phyloP scores from a whole-genome alignment of 2,888 invertebrate species.

The Scaptomyza caliginosa region DNA sequence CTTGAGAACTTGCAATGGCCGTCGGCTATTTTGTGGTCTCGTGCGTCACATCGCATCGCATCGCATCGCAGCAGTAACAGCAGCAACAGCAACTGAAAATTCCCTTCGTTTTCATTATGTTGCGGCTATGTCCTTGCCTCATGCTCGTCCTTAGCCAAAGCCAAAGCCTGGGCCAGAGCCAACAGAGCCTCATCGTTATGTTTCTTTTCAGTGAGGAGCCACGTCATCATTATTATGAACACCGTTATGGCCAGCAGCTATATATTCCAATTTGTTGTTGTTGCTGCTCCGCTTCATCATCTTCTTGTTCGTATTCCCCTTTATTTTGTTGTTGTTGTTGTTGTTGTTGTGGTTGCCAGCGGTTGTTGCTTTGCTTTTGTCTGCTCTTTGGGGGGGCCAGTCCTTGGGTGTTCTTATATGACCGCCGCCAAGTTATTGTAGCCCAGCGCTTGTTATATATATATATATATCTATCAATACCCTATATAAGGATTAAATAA shows the following conservation, averaged over 20 bases:
- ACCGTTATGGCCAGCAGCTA: conserved; percentile 72
- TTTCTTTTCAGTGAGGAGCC: conserved; percentile 76
- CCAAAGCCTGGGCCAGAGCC: neutral
- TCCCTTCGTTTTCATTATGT: conserved; percentile 80
- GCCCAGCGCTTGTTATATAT: conserved; percentile 31
- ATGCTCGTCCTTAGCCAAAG: conserved; percentile 20
- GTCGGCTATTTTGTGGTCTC: conserved; percentile 75
- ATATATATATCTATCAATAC: conserved; percentile 20
- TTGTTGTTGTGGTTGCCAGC: conserved; percentile 51
- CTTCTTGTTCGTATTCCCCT: conserved; percentile 50
- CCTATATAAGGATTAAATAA: conserved; percentile 14
- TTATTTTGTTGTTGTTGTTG: conserved; percentile 29
- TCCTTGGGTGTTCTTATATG: conserved; percentile 75
- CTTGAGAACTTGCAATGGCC: conserved; percentile 79
- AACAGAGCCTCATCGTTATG: conserved; percentile 33
- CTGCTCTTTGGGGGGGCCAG: conserved; percentile 45
- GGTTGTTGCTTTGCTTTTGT: conserved; percentile 77
- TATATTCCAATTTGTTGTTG: conserved; percentile 80
- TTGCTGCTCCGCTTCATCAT: conserved; percentile 34
- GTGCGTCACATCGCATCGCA: conserved; percentile 71
- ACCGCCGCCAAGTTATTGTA: conserved; percentile 66
- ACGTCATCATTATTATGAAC: conserved; percentile 80
- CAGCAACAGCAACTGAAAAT: conserved; percentile 62
- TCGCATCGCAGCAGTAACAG: conserved; percentile 18
- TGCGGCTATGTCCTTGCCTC: conserved; percentile 74